Percentiles rank a stretch among this genome's conserved stretches.
These are phyloP conservation scores for Tachina grossa DNA, from an alignment of 2,888 invertebrate species.

Conservation along the genomic window DNA sequence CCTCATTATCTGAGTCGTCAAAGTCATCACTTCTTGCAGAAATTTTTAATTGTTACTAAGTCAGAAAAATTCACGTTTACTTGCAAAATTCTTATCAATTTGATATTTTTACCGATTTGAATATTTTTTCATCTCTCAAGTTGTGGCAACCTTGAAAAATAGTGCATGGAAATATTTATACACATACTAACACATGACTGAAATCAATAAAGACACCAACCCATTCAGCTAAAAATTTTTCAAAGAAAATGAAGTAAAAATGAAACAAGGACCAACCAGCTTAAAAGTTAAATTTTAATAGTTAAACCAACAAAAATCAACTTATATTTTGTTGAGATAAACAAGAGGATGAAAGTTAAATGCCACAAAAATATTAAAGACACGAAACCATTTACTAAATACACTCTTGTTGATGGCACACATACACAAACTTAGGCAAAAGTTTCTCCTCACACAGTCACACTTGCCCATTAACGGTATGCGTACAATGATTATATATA, in stretches of 20 bases:
- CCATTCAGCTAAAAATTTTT: background rate
- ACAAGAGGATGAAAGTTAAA: constrained; percentile 61
- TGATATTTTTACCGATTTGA: too few species aligned
- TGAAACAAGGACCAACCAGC: constrained; percentile 4
- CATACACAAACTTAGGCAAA: background rate
- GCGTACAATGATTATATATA: background rate
- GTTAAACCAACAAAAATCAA: constrained; percentile 29
- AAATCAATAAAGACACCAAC: background rate
- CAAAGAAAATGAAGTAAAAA: background rate
- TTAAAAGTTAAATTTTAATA: constrained; percentile 26
- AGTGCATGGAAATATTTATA: background rate
- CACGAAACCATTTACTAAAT: constrained; percentile 21
- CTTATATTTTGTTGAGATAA: constrained; percentile 1
- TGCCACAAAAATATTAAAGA: constrained; percentile 49
- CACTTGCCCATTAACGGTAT: constrained; percentile 9
- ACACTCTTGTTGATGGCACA: background rate
- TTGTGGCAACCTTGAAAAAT: too few species aligned
- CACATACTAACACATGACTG: background rate
- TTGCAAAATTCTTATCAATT: too few species aligned
- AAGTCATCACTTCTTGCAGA: too few species aligned
- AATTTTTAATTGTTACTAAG: too few species aligned
- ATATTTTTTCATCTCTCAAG: too few species aligned
- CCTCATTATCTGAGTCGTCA: too few species aligned
- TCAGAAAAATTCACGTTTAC: too few species aligned
- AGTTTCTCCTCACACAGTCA: too few species aligned